phyloP scores from a whole-genome alignment of 2,797 vertebrate genomes.

The Pogonophryne albipinna region DNA sequence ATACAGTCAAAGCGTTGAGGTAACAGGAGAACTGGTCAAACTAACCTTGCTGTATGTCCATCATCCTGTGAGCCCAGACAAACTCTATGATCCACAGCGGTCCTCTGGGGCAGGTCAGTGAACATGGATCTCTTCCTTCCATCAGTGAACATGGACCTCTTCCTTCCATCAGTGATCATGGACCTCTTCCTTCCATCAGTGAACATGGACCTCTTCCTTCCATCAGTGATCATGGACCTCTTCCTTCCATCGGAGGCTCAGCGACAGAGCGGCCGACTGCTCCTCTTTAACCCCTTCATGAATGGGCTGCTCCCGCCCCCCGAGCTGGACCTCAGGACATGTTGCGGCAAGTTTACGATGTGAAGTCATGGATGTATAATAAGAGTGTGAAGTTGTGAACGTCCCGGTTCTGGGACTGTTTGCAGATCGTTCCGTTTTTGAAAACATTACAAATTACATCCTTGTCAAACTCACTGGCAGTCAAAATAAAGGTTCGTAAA shows the following conservation, averaged over 20 bases:
- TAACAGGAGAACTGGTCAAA: neutral
- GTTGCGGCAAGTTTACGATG: constrained; percentile 63
- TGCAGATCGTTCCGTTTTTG: neutral
- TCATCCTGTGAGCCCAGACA: constrained; percentile 72
- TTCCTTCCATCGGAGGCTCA: constrained; percentile 45
- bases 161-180: constrained; percentile 36
- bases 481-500: constrained; percentile 53
- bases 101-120: constrained; percentile 37
- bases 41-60: constrained; percentile 75
- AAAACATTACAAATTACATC: constrained; percentile 42
- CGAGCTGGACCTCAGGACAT: constrained; percentile 47
- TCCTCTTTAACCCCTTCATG: neutral
- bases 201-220: neutral
- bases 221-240: no score
- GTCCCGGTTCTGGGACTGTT: neutral
- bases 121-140: constrained; percentile 30
- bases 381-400: neutral
- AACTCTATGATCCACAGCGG: constrained; percentile 81
- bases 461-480: neutral
- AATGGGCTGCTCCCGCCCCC: accelerated
- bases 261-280: no score
- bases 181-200: neutral
- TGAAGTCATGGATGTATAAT: no score
- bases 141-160: constrained; percentile 28
- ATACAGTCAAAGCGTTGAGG: neutral